Percentiles rank a stretch among this genome's conserved stretches.
Conservation (phyloP, 2,797 vertebrate species). For the Pelobates cultripes region DNA sequence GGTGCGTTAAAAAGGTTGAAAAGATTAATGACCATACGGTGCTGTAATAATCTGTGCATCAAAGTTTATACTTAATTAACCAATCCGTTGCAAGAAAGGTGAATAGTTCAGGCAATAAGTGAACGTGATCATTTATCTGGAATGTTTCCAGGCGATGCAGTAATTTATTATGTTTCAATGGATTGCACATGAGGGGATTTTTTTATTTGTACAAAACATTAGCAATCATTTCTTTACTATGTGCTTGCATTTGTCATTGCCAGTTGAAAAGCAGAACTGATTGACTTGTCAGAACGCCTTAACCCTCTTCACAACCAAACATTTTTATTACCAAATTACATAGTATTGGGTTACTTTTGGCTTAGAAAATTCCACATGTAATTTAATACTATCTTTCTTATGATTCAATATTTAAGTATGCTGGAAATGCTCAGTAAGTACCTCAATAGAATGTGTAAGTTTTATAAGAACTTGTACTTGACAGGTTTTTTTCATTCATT, state of each 20-base stretch:
- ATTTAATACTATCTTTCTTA: too few relatives aligned
- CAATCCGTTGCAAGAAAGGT: conserved; percentile 25
- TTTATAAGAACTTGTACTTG: too few relatives aligned
- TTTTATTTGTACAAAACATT: background rate
- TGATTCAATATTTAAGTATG: too few relatives aligned
- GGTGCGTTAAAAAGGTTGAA: conserved; percentile 7
- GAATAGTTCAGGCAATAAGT: conserved; percentile 46
- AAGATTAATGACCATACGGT: conserved; percentile 23
- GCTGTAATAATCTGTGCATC: conserved; percentile 15
- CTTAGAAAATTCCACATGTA: too few relatives aligned
- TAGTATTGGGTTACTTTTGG: too few relatives aligned
- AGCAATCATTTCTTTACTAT: background rate
- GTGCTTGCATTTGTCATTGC: background rate
- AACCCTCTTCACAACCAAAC: too few relatives aligned
- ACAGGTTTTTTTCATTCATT: too few relatives aligned
- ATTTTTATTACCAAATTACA: too few relatives aligned
- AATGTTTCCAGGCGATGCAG: conserved; percentile 24
- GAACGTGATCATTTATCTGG: conserved; percentile 22
- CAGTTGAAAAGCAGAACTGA: conserved; percentile 6
- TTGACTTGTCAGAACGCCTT: background rate
- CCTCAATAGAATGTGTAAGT: too few relatives aligned
- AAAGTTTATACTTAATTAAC: conserved; percentile 27
- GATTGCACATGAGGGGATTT: conserved; percentile 12
- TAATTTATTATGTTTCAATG: conserved; percentile 46
- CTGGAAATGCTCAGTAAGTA: too few relatives aligned